phyloP scores from a whole-genome alignment of 2,888 invertebrate species.

The Tholera decimalis region DNA sequence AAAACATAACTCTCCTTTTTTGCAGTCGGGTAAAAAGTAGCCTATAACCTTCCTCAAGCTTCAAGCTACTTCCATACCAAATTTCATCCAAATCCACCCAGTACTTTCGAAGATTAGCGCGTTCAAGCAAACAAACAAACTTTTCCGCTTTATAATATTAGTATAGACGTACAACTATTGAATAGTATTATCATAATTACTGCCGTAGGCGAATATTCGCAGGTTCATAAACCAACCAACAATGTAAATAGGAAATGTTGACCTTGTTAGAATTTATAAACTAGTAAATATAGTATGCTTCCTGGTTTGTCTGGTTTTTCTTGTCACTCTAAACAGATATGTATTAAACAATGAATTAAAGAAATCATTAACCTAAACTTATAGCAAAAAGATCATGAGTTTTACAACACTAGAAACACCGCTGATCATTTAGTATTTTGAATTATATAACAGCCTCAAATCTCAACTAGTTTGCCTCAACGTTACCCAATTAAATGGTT shows the following conservation, averaged over 20 bases:
- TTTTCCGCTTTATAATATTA: too few species aligned
- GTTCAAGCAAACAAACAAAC: too few species aligned
- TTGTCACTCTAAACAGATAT: not conserved
- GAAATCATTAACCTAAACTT: not conserved
- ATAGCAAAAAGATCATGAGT: not conserved
- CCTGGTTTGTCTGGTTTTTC: slow-evolving; percentile 15
- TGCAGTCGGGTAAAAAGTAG: too few species aligned
- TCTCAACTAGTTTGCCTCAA: slow-evolving; percentile 33
- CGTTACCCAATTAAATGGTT: slow-evolving; percentile 23
- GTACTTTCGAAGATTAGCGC: too few species aligned
- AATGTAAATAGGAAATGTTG: slow-evolving; percentile 42
- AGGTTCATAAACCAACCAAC: slow-evolving; percentile 42
- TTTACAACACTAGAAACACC: not conserved
- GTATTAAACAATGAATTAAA: not conserved
- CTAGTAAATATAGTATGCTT: slow-evolving; percentile 23
- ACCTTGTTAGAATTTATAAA: slow-evolving; percentile 38
- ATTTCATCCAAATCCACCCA: too few species aligned
- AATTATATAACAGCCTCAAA: slow-evolving; percentile 10
- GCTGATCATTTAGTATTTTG: slow-evolving; percentile 1
- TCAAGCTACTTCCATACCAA: too few species aligned
- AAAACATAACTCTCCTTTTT: too few species aligned
- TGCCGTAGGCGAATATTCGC: slow-evolving; percentile 29
- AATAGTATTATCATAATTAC: slow-evolving; percentile 28
- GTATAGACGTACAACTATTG: not conserved
- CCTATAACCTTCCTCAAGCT: too few species aligned